phyloP scores from a whole-genome alignment of 1,140 invertebrate genomes.

The Euura saliciscinereae region DNA sequence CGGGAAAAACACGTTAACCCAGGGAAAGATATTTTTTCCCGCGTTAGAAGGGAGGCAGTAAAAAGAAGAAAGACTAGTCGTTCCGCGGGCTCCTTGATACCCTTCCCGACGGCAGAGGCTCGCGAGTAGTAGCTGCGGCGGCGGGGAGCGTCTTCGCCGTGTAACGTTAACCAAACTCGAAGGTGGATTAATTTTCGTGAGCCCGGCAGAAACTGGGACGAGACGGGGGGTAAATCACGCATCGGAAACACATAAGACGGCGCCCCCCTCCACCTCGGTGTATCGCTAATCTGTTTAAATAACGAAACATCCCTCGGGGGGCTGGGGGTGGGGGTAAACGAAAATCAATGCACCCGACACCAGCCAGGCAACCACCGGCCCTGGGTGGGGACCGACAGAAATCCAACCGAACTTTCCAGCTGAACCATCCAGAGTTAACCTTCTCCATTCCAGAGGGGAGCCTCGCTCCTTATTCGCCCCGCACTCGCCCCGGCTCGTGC shows the following conservation, averaged over 20 bases:
- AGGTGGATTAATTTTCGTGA: constrained; percentile 45
- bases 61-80: too few relatives aligned
- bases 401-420: neutral
- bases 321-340: constrained; percentile 10
- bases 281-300: constrained; percentile 7
- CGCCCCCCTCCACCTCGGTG: neutral
- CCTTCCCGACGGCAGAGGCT: neutral
- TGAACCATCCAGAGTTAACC: neutral
- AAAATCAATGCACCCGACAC: constrained; percentile 19
- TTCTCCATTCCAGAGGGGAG: neutral
- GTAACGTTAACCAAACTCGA: constrained; percentile 22
- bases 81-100: neutral
- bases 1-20: too few relatives aligned
- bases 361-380: neutral
- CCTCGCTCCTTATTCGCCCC: neutral
- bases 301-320: constrained; percentile 4
- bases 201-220: constrained; percentile 9
- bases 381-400: neutral
- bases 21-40: too few relatives aligned
- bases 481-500: neutral
- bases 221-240: neutral
- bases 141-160: neutral
- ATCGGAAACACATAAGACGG: constrained; percentile 7
- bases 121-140: neutral
- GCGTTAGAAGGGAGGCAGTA: too few relatives aligned